Base-by-base conservation (phyloP, 2,113 vertebrate genomes). In the Corvus hawaiiensis region DNA sequence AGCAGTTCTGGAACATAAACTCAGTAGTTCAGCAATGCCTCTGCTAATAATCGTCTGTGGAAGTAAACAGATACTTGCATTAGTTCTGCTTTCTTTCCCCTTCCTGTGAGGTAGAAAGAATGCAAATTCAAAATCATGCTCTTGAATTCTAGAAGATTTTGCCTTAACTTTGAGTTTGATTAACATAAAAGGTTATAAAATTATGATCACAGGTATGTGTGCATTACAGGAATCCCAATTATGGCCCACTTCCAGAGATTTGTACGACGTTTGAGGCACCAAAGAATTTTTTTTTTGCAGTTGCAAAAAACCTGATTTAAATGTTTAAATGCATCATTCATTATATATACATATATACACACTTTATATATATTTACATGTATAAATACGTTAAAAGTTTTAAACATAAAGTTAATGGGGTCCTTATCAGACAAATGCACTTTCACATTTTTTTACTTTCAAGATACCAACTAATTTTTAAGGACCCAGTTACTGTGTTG, bases 161-260 rank as follows among this genome's bases (percentile, higher is more conserved):
- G 58, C 94, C 95, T 91, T 94, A 91, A 84, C 59, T 94, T 92
- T 90, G 59, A 77, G 84, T 93, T 95, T 66, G 39, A 49, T 55
- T 83, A 77, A 90, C 10, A 3, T 54, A 20, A 81, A 90, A 84
- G 90, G 92, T 87, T 87, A 74, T 78, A 94, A 96, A 97, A 96
- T 92, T 97, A 96, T 97, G 95, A 96, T 96, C 94, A 95, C 92
- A 96, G 91, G 55, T 92, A 62, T 78, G 62, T 94, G 89, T 97
- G 91, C 81, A 89, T 84, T 87, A 92, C 90, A 84, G 93, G 27
- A 78, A 58, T 64, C 87, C 32, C 1, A 8, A 26, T 78, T 46
- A 35, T 89, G 62, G 55, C 78, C 73, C 37, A 16, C 41, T 82
- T 96, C 43, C 56, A 61, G 52, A 90, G 67, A 58, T 92, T 19